These are phyloP conservation scores for Plectus sambesii DNA, from an alignment of 1,140 invertebrate species.

Conservation along the genomic window DNA sequence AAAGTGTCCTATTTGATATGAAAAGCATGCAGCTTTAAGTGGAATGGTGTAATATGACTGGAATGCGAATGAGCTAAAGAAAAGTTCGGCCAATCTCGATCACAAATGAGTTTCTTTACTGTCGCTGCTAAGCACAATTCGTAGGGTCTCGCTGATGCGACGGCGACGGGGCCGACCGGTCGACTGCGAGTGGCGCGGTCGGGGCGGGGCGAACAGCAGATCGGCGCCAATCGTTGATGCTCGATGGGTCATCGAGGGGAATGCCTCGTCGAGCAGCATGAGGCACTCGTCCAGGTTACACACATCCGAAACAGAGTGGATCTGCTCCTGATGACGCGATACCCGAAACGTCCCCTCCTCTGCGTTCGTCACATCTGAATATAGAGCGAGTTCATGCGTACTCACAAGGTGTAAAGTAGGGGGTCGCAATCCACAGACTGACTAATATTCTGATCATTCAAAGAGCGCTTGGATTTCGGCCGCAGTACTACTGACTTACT, in stretches of 20 bases:
- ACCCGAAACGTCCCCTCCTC: constrained; percentile 45
- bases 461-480: no score
- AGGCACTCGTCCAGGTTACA: constrained; percentile 43
- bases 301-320: constrained; percentile 37
- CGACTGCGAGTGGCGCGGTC: constrained; percentile 20
- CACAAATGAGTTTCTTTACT: constrained; percentile 43
- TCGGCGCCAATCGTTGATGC: constrained; percentile 36
- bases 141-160: constrained; percentile 42
- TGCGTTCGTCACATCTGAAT: constrained; percentile 41
- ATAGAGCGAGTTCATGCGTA: no score
- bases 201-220: constrained; percentile 30
- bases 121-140: constrained; percentile 38
- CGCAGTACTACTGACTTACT: no score
- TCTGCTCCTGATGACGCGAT: constrained; percentile 39
- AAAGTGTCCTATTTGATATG: no score
- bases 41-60: no score
- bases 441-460: no score
- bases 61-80: no score
- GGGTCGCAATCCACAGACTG: no score
- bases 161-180: no score
- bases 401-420: no score
- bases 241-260: constrained; percentile 41
- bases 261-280: constrained; percentile 41
- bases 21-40: no score
- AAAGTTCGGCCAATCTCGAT: no score